Base-by-base conservation (phyloP, 1,140 invertebrate genomes). In the Bombus superbus region DNA sequence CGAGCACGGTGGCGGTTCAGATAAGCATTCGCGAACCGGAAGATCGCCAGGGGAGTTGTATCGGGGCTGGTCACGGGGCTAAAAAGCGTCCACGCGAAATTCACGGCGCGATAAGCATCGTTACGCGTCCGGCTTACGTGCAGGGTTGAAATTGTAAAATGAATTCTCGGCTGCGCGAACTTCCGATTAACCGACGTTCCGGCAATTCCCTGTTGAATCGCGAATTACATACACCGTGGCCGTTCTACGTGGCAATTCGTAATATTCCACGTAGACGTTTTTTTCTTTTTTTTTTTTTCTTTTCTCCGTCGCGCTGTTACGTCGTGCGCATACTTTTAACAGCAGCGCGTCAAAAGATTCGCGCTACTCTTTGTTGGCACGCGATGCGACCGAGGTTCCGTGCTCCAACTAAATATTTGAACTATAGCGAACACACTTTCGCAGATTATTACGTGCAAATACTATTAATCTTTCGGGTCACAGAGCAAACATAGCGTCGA, bases 101-200 rank as follows among this genome's bases (percentile, higher is more conserved):
- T 87, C 82, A 75, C 69, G 8, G 57, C 71, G n/a, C 32, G 83
- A 88, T 80, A 72, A 88, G 68, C 66, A 77, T 87, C 75, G 38
- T 66, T 76, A 13, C 9, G 62, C 64, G 64, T 86, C 80, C 59
- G 72, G 83, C 72, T 86, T 86, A 83, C 28, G 35, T 40, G 76
- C 44, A 28, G 18, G 66, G n/a, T 6, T 62, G 77, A 74, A 89
- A 86, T 83, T 81, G 68, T 57, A 83, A 86, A 89, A 89, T 83
- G 78, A 83, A 86, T 89, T 89, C 73, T 76, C 59, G 40, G 25
- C 72, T 76, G 32, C 57, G 77, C 85, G 25, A 82, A 68, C 59
- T 80, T 83, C 76, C 77, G 87, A 89, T 89, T 89, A 86, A 89
- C 78, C 85, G 10, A 40, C 71, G 57, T 86, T 71, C 71, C 87